Percentiles rank a stretch among this genome's conserved stretches.
These are phyloP conservation scores for Elymnias hypermnestra DNA, from an alignment of 1,140 invertebrate genomes.

Conservation along the genomic window DNA sequence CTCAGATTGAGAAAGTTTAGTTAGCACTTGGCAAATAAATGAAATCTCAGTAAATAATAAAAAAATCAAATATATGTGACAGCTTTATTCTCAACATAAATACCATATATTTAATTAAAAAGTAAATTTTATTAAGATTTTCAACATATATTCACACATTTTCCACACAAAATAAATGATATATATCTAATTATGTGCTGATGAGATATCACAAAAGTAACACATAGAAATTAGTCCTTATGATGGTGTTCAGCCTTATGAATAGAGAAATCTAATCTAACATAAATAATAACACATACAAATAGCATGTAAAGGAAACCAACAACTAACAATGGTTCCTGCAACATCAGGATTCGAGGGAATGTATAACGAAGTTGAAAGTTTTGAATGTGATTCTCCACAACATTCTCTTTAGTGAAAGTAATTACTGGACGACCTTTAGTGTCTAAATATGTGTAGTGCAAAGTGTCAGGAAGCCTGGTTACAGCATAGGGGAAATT, in stretches of 20 bases:
- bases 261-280: constrained; percentile 97
- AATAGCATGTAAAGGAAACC: constrained; percentile 94
- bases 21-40: no score
- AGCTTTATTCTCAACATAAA: constrained; percentile 15
- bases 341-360: constrained; percentile 89
- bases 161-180: no score
- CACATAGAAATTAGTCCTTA: constrained; percentile 66
- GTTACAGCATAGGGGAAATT: constrained; percentile 89
- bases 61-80: constrained; percentile 4
- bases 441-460: constrained; percentile 97
- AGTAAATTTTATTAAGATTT: no score
- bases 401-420: constrained; percentile 91
- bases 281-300: constrained; percentile 94
- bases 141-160: no score
- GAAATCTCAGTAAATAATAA: constrained; percentile 4
- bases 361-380: constrained; percentile 92
- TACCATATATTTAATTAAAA: no score
- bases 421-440: constrained; percentile 93
- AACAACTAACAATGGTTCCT: constrained; percentile 94
- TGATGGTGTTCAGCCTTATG: constrained; percentile 76
- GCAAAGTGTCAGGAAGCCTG: constrained; percentile 84
- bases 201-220: constrained; percentile 1
- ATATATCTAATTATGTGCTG: background rate
- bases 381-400: constrained; percentile 98
- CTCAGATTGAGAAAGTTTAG: no score